Evolutionary conservation across 2,888 invertebrate genomes (phyloP).

Genomic region (Microplitis manilae): DNA sequence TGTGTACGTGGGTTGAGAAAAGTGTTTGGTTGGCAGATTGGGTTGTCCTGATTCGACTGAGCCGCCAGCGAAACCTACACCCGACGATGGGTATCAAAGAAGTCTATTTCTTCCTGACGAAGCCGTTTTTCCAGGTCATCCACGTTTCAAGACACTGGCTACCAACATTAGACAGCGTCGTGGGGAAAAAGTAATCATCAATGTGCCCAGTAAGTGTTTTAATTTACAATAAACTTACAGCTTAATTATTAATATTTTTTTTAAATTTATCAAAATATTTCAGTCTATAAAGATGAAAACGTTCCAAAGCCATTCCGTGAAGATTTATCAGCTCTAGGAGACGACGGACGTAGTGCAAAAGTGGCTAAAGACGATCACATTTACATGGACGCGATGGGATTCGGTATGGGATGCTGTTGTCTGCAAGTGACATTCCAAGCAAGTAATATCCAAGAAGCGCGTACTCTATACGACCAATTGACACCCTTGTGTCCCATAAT

Average conservation of each 20-base stretch:
- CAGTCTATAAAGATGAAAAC: slow-evolving; percentile 91
- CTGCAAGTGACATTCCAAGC: slow-evolving; percentile 97
- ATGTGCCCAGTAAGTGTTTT: slow-evolving; percentile 86
- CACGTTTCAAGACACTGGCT: slow-evolving; percentile 93
- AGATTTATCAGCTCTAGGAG: slow-evolving; percentile 74
- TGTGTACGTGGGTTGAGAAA: slow-evolving; percentile 69
- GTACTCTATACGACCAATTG: slow-evolving; percentile 96
- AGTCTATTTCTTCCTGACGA: slow-evolving; percentile 96
- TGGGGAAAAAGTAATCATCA: slow-evolving; percentile 96
- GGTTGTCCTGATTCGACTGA: slow-evolving; percentile 92
- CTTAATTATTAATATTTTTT: background rate
- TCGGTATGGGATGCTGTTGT: slow-evolving; percentile 99
- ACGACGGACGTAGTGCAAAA: slow-evolving; percentile 77
- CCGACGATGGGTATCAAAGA: slow-evolving; percentile 82
- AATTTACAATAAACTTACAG: too few species aligned
- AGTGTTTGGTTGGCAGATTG: slow-evolving; percentile 75
- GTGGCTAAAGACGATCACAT: slow-evolving; percentile 91
- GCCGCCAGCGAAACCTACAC: slow-evolving; percentile 83
- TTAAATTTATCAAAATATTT: background rate
- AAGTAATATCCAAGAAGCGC: slow-evolving; percentile 95
- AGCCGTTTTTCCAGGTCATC: slow-evolving; percentile 95
- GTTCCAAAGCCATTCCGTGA: slow-evolving; percentile 87
- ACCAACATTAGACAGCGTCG: slow-evolving; percentile 92
- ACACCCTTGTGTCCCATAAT: slow-evolving; percentile 97
- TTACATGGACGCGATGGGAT: slow-evolving; percentile 99